These are phyloP conservation scores for Galleria mellonella DNA, from an alignment of 1,140 invertebrate genomes.

Conservation along the genomic window DNA sequence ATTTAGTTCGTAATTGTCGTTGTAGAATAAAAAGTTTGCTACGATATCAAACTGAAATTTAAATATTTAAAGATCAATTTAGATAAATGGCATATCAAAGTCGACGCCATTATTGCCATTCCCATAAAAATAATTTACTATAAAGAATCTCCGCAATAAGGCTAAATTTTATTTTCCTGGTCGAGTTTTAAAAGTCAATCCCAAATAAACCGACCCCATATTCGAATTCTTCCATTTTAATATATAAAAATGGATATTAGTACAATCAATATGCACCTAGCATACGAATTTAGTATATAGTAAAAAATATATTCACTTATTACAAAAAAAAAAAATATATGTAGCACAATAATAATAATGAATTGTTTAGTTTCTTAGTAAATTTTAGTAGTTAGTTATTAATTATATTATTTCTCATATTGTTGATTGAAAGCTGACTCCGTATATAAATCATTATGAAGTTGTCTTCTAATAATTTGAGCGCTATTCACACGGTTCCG, in stretches of 20 bases:
- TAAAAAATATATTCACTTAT: slow-evolving; percentile 28
- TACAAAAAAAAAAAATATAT: slow-evolving; percentile 19
- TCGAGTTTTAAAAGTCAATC: no score
- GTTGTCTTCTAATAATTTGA: neutral
- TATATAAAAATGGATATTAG: slow-evolving; percentile 32
- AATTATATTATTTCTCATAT: slow-evolving; percentile 26
- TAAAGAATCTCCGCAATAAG: neutral
- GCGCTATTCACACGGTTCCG: no score
- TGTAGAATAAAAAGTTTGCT: no score
- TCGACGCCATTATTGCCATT: no score
- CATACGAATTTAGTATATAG: slow-evolving; percentile 31
- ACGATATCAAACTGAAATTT: no score
- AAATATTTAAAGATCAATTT: no score
- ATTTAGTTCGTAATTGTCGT: no score
- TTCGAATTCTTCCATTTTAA: slow-evolving; percentile 31
- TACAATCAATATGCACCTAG: slow-evolving; percentile 51
- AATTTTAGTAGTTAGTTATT: slow-evolving; percentile 40
- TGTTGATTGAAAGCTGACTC: slow-evolving; percentile 7
- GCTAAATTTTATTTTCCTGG: neutral
- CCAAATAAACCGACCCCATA: slow-evolving; percentile 33
- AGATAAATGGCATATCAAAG: no score
- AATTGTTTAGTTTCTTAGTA: slow-evolving; percentile 46
- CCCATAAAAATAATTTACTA: neutral
- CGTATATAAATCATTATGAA: neutral
- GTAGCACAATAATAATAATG: slow-evolving; percentile 50